Base-by-base conservation (phyloP, 2,113 vertebrate species). In the Melanostigma gelatinosum region DNA sequence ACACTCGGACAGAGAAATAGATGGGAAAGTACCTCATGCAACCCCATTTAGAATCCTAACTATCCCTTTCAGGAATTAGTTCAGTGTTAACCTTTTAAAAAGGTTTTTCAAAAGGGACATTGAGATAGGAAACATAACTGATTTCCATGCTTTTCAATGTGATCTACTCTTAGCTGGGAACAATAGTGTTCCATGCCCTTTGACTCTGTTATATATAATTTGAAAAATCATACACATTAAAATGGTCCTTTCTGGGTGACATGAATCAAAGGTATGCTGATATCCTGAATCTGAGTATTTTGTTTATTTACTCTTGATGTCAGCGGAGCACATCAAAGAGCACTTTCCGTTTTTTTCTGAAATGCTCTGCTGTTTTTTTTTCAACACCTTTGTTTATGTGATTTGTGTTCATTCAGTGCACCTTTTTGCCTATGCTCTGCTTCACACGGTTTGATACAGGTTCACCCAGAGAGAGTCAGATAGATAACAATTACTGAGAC, bases 391-490 rank as follows among this genome's bases (percentile, higher is more conserved):
- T 74, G 75, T 67, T 72, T 64, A 36, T 72, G 36, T 67, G 36
- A 27, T 65, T 34, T 74, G 46, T 75, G 44, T 77, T 72, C 24
- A 72, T 24, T 42, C 67, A 76, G 72, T 32, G 3, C 22, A 68
- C 63, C 50, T 58, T 77, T 64, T 77, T 55, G 3, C 34, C 38
- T 15, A 60, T 29, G 68, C 68, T 77, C 55, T 76, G 42, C 81
- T 64, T 77, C 73, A 77, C 68, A 69, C 7, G 4, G 12, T 57
- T 79, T 65, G 42, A 79, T 74, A 63, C 71, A 62, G 61, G n/a
- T 72, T 77, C 68, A 73, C 54, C 36, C 44, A 24, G 50, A 74
- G 32, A 64, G 34, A 34, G 34, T 34, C 5, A 34, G 6, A 34
- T 34, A 34, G 34, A 34, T 34, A 34, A 34, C 34, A 34, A 5